Evolutionary conservation across 2,113 vertebrate genomes (phyloP), one percentile per base, ranked within the genome.

Genomic region (Pristiophorus japonicus): DNA sequence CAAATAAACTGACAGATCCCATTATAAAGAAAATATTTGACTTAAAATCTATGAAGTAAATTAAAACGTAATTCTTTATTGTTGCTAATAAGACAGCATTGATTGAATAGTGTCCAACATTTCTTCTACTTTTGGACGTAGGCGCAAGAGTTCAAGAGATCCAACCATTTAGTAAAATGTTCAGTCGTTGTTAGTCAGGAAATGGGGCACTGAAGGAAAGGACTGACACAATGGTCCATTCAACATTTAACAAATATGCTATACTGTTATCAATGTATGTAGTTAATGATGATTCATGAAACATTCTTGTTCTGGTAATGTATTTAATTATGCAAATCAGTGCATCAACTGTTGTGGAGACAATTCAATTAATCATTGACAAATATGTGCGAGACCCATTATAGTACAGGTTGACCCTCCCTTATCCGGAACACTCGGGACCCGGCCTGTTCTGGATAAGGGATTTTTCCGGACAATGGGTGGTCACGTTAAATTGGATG

Each of bases 201-300:
- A 88, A 12, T 88, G 51, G 85, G 47, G 24, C 27, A 88, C 10
- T 88, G 38, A 8, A 18, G 88, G 34, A 91, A 63, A 91, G 59
- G 55, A 91, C 6, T 34, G 30, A 34, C 12, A 91, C 34, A 91
- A 62, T 90, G 51, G 34, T 5, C 51, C 88, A 91, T 62, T 88
- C 85, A 55, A 59, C 14, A 62, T 30, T 51, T 51, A 38, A 91
- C 59, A 91, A 62, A 91, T 18, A 62, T 42, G 75, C 75, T 38
- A 11, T 10, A 51, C 84, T 91, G 88, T 59, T 90, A 10, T 59
- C 87, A 34, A 55, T 90, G 87, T 34, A 91, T 62, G 47, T 27
- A 87, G 45, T 91, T 91, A 63, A 91, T 62, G 55, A 55, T 91
- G 88, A 91, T 91, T 91, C 34, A 91, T 91, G 55, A 91, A 91